These are phyloP conservation scores for Corydoras sp. DNA, from an alignment of 2,113 vertebrate genomes.

Conservation along the genomic window DNA sequence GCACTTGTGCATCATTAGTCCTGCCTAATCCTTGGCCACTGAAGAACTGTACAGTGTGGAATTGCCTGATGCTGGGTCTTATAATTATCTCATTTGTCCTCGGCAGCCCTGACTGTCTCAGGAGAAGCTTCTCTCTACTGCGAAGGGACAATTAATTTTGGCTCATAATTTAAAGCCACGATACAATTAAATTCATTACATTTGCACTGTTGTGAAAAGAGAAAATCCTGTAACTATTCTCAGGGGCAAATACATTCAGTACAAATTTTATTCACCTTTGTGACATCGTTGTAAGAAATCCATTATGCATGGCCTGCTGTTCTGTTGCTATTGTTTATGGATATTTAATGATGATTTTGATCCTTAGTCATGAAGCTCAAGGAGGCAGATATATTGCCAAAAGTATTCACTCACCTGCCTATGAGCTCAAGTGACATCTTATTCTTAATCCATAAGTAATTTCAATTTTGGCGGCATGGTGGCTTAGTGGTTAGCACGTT, in stretches of 20 bases:
- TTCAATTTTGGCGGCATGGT: too few relatives aligned
- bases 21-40: conserved; percentile 46
- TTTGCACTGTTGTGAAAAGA: conserved; percentile 56
- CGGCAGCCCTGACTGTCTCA: conserved; percentile 49
- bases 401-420: too few relatives aligned
- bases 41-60: conserved; percentile 43
- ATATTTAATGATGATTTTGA: conserved; percentile 11
- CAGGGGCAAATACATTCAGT: conserved; percentile 39
- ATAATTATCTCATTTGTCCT: conserved; percentile 39
- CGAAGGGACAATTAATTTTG: conserved; percentile 66
- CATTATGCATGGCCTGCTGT: conserved; percentile 8
- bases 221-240: conserved; percentile 19
- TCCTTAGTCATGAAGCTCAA: neutral
- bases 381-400: too few relatives aligned
- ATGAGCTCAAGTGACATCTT: too few relatives aligned
- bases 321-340: neutral
- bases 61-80: conserved; percentile 39
- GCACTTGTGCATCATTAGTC: conserved; percentile 36
- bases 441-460: too few relatives aligned
- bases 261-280: conserved; percentile 53
- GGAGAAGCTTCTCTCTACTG: conserved; percentile 53
- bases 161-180: conserved; percentile 61
- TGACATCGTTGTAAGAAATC: conserved; percentile 42
- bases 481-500: too few relatives aligned
- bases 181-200: conserved; percentile 62